Evolutionary conservation across 2,113 vertebrate species (phyloP).

Genomic region (Cyprinodon tularosa): DNA sequence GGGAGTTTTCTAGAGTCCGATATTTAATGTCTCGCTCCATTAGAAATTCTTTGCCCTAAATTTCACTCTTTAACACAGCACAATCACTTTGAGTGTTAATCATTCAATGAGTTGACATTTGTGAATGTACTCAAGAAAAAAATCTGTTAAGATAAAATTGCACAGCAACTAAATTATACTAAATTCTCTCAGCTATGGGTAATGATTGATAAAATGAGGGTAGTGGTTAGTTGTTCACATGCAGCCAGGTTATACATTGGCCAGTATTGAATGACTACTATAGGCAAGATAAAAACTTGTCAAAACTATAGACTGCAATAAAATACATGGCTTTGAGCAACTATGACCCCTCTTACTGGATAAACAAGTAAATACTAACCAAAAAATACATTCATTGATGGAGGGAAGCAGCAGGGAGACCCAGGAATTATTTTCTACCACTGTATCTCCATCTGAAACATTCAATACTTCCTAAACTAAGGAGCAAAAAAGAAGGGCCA

Average conservation of each 20-base stretch:
- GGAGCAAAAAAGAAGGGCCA: conserved; percentile 39
- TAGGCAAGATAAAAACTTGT: conserved; percentile 5
- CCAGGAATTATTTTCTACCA: conserved; percentile 40
- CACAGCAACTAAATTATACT: conserved; percentile 66
- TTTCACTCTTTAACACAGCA: conserved; percentile 25
- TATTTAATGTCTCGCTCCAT: conserved; percentile 59
- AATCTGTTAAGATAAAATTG: conserved; percentile 49
- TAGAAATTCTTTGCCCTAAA: conserved; percentile 31
- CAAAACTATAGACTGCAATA: neutral
- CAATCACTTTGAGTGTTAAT: conserved; percentile 30
- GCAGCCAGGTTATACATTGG: conserved; percentile 57
- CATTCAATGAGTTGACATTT: conserved; percentile 20
- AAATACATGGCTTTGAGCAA: conserved; percentile 12
- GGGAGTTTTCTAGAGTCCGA: conserved; percentile 54
- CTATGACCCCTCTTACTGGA: conserved; percentile 30
- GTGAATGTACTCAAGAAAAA: conserved; percentile 24
- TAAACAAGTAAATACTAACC: conserved; percentile 54
- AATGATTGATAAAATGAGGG: conserved; percentile 75
- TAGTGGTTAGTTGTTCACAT: conserved; percentile 29
- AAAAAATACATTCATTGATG: conserved; percentile 56
- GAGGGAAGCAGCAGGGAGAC: conserved; percentile 53
- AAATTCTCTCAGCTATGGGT: conserved; percentile 46
- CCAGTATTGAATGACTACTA: conserved; percentile 15
- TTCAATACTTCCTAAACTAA: conserved; percentile 51
- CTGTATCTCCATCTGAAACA: conserved; percentile 51